These are phyloP conservation scores for Rhinopithecus roxellana DNA, from an alignment of 2,113 vertebrate genomes.

Conservation along the genomic window DNA sequence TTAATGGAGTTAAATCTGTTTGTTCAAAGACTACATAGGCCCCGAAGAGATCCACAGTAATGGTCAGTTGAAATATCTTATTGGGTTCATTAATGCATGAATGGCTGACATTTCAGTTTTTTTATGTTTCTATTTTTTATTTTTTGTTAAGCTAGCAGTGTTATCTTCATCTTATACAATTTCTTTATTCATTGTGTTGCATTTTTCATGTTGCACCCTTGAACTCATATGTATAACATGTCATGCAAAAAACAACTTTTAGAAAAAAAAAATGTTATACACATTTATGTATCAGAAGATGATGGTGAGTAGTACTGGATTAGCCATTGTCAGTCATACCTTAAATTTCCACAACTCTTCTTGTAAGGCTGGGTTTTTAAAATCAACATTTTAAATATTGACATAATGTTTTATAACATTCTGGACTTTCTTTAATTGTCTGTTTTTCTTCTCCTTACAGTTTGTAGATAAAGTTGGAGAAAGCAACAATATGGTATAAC, in stretches of 20 bases:
- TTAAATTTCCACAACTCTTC: slow-evolving; percentile 74
- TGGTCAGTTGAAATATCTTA: slow-evolving; percentile 94
- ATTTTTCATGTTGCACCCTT: slow-evolving; percentile 83
- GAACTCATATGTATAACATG: slow-evolving; percentile 80
- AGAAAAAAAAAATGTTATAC: slow-evolving; percentile 74
- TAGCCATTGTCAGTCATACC: slow-evolving; percentile 75
- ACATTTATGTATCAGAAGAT: slow-evolving; percentile 68
- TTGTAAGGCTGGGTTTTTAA: slow-evolving; percentile 63
- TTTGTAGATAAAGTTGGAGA: slow-evolving; percentile 96
- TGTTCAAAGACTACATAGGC: slow-evolving; percentile 95
- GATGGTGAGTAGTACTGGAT: slow-evolving; percentile 77
- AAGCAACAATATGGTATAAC: slow-evolving; percentile 99
- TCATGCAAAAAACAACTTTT: slow-evolving; percentile 78
- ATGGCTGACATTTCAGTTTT: slow-evolving; percentile 79
- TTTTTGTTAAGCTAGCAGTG: slow-evolving; percentile 80
- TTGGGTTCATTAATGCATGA: slow-evolving; percentile 88
- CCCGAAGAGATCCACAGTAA: slow-evolving; percentile 92
- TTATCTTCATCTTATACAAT: slow-evolving; percentile 80
- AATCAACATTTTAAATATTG: not conserved
- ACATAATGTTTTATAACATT: not conserved
- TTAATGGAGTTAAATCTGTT: slow-evolving; percentile 86
- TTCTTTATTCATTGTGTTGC: slow-evolving; percentile 84
- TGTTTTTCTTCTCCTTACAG: slow-evolving; percentile 83
- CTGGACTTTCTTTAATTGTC: slow-evolving; percentile 38
- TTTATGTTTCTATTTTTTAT: slow-evolving; percentile 55